Evolutionary conservation across 2,888 invertebrate species (phyloP).

Genomic region (Drosophila picticornis): DNA sequence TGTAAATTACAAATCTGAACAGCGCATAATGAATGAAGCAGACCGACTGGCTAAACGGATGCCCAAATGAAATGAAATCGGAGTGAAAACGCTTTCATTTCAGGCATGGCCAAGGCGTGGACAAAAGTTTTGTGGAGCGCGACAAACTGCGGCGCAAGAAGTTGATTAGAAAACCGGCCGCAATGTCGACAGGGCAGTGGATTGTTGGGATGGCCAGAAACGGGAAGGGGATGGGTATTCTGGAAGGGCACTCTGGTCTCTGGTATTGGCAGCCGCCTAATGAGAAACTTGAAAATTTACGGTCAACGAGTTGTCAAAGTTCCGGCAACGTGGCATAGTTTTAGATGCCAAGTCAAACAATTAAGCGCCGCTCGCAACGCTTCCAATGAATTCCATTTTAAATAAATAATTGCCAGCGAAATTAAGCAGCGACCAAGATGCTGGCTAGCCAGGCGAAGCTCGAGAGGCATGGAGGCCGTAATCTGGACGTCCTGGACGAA

Average conservation of each 20-base stretch:
- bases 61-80: constrained; percentile 79
- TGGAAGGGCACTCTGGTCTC: background rate
- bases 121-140: constrained; percentile 63
- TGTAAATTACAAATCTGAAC: constrained; percentile 78
- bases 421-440: constrained; percentile 59
- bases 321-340: constrained; percentile 68
- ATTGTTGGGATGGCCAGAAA: background rate
- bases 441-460: background rate
- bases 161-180: constrained; percentile 74
- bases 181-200: constrained; percentile 46
- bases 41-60: constrained; percentile 53
- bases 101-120: constrained; percentile 44
- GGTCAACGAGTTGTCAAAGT: constrained; percentile 79
- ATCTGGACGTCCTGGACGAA: constrained; percentile 44
- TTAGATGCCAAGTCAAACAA: constrained; percentile 77
- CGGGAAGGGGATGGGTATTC: background rate
- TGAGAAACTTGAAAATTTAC: constrained; percentile 80
- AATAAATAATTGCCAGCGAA: constrained; percentile 79
- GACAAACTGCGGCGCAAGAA: constrained; percentile 78
- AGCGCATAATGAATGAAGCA: constrained; percentile 73
- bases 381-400: constrained; percentile 69
- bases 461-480: constrained; percentile 26
- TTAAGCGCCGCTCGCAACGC: constrained; percentile 57
- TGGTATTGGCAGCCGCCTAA: constrained; percentile 56
- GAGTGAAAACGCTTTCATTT: constrained; percentile 75